These are phyloP conservation scores for Amphilophus citrinellus DNA, from an alignment of 2,113 vertebrate species.

Conservation along the genomic window DNA sequence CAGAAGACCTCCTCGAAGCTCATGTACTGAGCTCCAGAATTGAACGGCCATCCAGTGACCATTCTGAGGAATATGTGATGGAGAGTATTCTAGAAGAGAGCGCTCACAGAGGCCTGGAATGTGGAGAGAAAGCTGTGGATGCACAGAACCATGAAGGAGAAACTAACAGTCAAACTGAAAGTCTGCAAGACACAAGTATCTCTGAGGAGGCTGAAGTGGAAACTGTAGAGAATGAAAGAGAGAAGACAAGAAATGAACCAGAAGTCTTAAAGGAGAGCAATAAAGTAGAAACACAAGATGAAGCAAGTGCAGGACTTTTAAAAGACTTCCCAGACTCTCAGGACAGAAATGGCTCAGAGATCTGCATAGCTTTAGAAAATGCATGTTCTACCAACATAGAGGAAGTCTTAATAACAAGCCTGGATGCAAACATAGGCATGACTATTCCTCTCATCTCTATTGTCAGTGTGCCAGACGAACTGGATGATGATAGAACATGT, in stretches of 20 bases:
- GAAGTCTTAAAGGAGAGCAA: not conserved
- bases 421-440: not conserved
- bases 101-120: not conserved
- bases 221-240: conserved; percentile 8
- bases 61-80: not conserved
- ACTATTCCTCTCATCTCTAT: conserved; percentile 54
- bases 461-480: conserved; percentile 38
- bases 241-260: not conserved
- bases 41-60: not conserved
- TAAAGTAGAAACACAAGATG: conserved; percentile 17
- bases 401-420: not conserved
- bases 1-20: not conserved
- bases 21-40: not conserved
- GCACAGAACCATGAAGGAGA: not conserved
- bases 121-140: conserved; percentile 16
- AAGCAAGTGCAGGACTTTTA: conserved; percentile 8
- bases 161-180: not conserved
- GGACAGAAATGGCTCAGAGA: conserved; percentile 16
- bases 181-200: not conserved
- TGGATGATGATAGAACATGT: not conserved
- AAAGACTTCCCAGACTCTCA: conserved; percentile 6
- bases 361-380: not conserved
- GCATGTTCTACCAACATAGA: conserved; percentile 15
- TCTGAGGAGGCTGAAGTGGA: conserved; percentile 22
- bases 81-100: not conserved